phyloP scores from a whole-genome alignment of 2,888 invertebrate genomes.

The Schizaphis graminum region DNA sequence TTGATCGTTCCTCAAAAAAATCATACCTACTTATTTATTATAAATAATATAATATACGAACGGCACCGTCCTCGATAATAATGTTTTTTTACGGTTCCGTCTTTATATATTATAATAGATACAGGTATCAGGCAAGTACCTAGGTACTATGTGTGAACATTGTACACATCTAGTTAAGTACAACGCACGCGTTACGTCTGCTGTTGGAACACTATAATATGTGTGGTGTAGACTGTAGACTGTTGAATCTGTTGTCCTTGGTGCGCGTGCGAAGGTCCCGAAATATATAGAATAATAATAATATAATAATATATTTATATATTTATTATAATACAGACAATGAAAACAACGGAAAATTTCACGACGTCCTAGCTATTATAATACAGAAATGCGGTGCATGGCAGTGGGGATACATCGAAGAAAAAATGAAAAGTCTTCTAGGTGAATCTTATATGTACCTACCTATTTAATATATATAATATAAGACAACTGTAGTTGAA shows the following conservation, averaged over 20 bases:
- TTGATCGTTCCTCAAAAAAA: background rate
- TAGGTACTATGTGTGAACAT: background rate
- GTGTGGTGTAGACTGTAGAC: background rate
- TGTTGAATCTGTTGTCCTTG: conserved; percentile 18
- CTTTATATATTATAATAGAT: background rate
- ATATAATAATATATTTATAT: background rate
- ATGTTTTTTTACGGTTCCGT: background rate
- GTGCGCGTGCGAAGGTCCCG: background rate
- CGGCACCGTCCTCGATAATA: background rate
- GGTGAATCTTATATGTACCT: background rate
- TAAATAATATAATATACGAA: background rate
- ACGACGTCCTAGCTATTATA: background rate
- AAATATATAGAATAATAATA: background rate
- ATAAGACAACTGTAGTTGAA: background rate
- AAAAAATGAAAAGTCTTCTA: background rate
- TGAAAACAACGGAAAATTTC: conserved; percentile 13
- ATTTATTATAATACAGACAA: conserved; percentile 11
- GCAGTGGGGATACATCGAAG: background rate
- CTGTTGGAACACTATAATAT: background rate
- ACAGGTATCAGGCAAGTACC: background rate
- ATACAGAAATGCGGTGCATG: background rate
- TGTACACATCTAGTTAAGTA: background rate
- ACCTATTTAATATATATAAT: background rate
- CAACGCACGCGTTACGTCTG: background rate
- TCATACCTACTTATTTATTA: background rate